Percentiles rank a stretch among this genome's conserved stretches.
Conservation (phyloP, 1,140 invertebrate species). For the Rhynchophorus ferrugineus region DNA sequence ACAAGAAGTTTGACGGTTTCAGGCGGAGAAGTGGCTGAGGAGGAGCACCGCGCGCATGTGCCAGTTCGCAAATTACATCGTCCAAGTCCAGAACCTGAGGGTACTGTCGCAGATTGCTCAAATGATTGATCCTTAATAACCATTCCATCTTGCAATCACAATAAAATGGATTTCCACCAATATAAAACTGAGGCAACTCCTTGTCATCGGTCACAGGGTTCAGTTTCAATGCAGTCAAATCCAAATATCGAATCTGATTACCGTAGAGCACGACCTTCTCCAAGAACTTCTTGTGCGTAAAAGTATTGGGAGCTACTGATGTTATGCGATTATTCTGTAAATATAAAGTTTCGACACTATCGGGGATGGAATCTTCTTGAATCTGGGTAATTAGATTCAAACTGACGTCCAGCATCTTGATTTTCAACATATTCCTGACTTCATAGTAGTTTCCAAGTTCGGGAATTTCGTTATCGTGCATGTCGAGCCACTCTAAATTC, state of each 20-base stretch:
- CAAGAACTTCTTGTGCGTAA: slow-evolving; percentile 59
- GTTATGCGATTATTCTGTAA: slow-evolving; percentile 70
- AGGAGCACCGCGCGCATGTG: slow-evolving; percentile 62
- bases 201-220: slow-evolving; percentile 55
- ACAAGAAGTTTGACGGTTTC: slow-evolving; percentile 74
- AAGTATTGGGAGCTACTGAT: slow-evolving; percentile 62
- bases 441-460: slow-evolving; percentile 62
- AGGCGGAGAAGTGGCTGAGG: slow-evolving; percentile 71
- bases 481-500: slow-evolving; percentile 63
- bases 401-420: slow-evolving; percentile 69
- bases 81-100: slow-evolving; percentile 78
- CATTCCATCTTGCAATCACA: slow-evolving; percentile 83
- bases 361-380: slow-evolving; percentile 59
- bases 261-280: slow-evolving; percentile 67
- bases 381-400: slow-evolving; percentile 64
- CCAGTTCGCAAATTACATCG: slow-evolving; percentile 70
- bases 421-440: slow-evolving; percentile 51
- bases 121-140: slow-evolving; percentile 69
- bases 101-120: slow-evolving; percentile 63
- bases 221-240: slow-evolving; percentile 62
- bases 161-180: slow-evolving; percentile 72
- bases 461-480: slow-evolving; percentile 58
- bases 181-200: slow-evolving; percentile 67
- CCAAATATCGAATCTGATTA: slow-evolving; percentile 65
- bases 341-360: slow-evolving; percentile 64